A percentile compares a stretch with the other conserved stretches of the same genome.
phyloP scores from a whole-genome alignment of 2,888 invertebrate species.

The Elmis aenea region DNA sequence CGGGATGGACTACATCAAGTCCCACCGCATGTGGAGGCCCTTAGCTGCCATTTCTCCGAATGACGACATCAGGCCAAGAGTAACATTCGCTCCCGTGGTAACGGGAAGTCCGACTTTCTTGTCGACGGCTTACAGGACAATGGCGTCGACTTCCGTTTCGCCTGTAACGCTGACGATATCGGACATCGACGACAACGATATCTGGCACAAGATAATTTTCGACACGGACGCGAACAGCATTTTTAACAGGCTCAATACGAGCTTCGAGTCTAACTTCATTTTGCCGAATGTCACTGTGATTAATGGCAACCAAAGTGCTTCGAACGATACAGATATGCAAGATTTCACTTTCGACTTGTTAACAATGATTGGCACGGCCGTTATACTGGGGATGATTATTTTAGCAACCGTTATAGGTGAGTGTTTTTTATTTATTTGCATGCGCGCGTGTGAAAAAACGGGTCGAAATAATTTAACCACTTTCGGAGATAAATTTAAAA shows the following conservation, averaged over 20 bases:
- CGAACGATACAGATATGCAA: slow-evolving; percentile 11
- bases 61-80: slow-evolving; percentile 24
- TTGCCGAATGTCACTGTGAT: slow-evolving; percentile 9
- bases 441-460: too few relatives aligned
- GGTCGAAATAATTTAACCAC: too few relatives aligned
- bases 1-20: slow-evolving; percentile 30
- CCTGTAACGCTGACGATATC: slow-evolving; percentile 5
- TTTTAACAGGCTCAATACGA: slow-evolving; percentile 18
- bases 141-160: slow-evolving; percentile 11
- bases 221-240: slow-evolving; percentile 24
- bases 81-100: not conserved
- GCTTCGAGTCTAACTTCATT: slow-evolving; percentile 12
- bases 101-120: slow-evolving; percentile 1
- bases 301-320: slow-evolving; percentile 11
- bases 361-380: slow-evolving; percentile 58
- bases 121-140: slow-evolving; percentile 12
- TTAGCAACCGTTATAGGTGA: slow-evolving; percentile 61
- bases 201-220: slow-evolving; percentile 37
- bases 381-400: slow-evolving; percentile 56
- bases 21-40: slow-evolving; percentile 35
- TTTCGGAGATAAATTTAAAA: too few relatives aligned
- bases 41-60: slow-evolving; percentile 32
- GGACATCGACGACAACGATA: slow-evolving; percentile 28
- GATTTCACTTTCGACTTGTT: slow-evolving; percentile 53
- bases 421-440: slow-evolving; percentile 21